These are phyloP conservation scores for Agrochola lychnidis DNA, from an alignment of 2,888 invertebrate genomes.

Conservation along the genomic window DNA sequence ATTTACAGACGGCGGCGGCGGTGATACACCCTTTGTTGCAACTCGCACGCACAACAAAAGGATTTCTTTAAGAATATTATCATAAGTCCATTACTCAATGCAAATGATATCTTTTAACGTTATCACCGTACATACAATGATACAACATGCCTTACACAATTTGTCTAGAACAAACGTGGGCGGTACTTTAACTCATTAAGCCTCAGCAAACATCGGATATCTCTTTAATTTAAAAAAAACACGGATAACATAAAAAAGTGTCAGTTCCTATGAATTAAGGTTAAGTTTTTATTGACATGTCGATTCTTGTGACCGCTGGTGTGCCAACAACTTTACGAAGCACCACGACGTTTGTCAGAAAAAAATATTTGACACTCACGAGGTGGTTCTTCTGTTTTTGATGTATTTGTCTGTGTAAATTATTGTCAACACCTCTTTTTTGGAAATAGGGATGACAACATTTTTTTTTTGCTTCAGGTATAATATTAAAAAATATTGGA, in stretches of 20 bases:
- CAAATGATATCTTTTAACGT: slow-evolving; percentile 67
- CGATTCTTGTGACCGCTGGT: slow-evolving; percentile 72
- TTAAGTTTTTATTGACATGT: slow-evolving; percentile 72
- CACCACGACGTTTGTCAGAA: slow-evolving; percentile 56
- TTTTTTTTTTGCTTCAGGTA: too few relatives aligned
- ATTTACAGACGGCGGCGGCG: not conserved
- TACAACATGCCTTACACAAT: slow-evolving; percentile 66
- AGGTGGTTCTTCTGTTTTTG: slow-evolving; percentile 34
- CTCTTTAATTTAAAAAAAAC: slow-evolving; percentile 76
- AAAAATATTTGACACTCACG: slow-evolving; percentile 53
- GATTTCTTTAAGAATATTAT: slow-evolving; percentile 48
- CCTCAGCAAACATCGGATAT: slow-evolving; percentile 65
- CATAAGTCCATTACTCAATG: slow-evolving; percentile 69
- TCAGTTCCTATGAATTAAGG: slow-evolving; percentile 76
- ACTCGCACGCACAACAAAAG: slow-evolving; percentile 3
- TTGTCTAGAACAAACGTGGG: slow-evolving; percentile 73
- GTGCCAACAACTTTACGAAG: slow-evolving; percentile 71
- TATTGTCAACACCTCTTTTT: slow-evolving; percentile 9
- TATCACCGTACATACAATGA: slow-evolving; percentile 65
- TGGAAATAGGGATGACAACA: not conserved
- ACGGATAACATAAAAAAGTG: slow-evolving; percentile 73
- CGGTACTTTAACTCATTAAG: slow-evolving; percentile 70
- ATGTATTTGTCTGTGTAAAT: slow-evolving; percentile 13
- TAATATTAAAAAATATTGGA: too few relatives aligned
- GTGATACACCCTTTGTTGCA: not conserved